Percentiles rank a stretch among this genome's conserved stretches.
Evolutionary conservation across 2,888 invertebrate species (phyloP).

Genomic region (Sinodicranocentrus sp.): DNA sequence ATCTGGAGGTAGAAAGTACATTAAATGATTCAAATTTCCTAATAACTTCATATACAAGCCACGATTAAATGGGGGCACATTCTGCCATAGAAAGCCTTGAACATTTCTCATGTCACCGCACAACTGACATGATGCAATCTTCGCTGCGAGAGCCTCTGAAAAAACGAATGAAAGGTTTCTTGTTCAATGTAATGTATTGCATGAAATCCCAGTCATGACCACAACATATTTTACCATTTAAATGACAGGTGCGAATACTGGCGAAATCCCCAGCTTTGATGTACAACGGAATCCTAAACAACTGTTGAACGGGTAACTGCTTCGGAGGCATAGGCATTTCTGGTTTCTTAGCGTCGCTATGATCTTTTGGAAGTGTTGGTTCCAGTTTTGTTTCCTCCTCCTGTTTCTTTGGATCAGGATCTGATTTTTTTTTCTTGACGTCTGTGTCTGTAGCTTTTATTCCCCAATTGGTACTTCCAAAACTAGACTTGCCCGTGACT

Average conservation of each 20-base stretch:
- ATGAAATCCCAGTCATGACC: too few relatives aligned
- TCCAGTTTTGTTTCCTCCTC: not conserved
- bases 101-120: slow-evolving; percentile 70
- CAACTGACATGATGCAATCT: slow-evolving; percentile 70
- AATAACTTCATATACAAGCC: slow-evolving; percentile 70
- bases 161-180: not conserved
- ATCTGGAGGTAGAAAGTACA: slow-evolving; percentile 72
- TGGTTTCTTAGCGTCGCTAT: too few relatives aligned
- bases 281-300: slow-evolving; percentile 44
- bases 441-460: not conserved
- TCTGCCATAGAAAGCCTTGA: slow-evolving; percentile 68
- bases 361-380: too few relatives aligned
- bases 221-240: slow-evolving; percentile 63
- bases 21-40: slow-evolving; percentile 73
- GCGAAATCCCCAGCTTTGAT: slow-evolving; percentile 73
- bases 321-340: not conserved
- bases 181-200: slow-evolving; percentile 8
- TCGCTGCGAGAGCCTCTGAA: slow-evolving; percentile 66
- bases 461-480: slow-evolving; percentile 45
- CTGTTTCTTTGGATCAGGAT: not conserved
- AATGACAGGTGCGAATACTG: slow-evolving; percentile 72
- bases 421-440: not conserved
- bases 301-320: not conserved
- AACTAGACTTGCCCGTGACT: slow-evolving; percentile 26
- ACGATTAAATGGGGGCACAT: slow-evolving; percentile 67